Evolutionary conservation across 2,888 invertebrate genomes (phyloP), one percentile per base, ranked within the genome.

Genomic region (Drosophila vallismaia): DNA sequence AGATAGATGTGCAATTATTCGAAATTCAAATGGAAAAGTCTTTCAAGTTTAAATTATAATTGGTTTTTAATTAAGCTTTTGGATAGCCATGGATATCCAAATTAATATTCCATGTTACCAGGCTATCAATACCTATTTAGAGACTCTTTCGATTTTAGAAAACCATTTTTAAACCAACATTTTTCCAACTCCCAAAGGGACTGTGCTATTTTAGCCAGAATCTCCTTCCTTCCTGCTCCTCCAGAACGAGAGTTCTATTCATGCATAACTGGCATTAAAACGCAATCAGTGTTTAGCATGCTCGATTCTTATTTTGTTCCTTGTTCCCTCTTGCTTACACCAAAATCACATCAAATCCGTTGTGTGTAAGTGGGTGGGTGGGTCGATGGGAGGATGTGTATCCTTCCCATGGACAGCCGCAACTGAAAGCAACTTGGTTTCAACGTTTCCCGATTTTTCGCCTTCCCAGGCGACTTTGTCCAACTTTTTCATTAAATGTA

Each of bases 401-500:
- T 59, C 12, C 33, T 8, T 9, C 3, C 8, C 33, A 33, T 33
- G 9, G 33, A 8, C 46, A 36, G 40, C n/a, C 46, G 40, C 42
- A 51, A 26, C 53, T 26, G 19, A 67, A n/a, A 33, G 59, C 70
- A 60, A 70, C 70, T 70, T 64, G 29, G 38, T n/a, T 28, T 19
- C 64, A 38, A 52, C 52, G 64, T 52, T 63, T 64, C 70, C 51
- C 70, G 36, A 70, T 54, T 70, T 53, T 54, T 51, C 48, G 38
- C 55, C 71, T 26, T 71, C 71, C 71, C 71, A 63, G 67, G 69
- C 74, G 77, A 71, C 62, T 71, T 72, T 71, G 73, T 51, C 74
- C 68, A 86, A 82, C 82, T 82, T 82, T 82, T 82, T 82, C 84
- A 82, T 82, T 86, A 82, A 82, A 82, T 82, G 84, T 82, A 82